Evolutionary conservation across 2,888 invertebrate species (phyloP), one percentile per base, ranked within the genome.

Genomic region (Acronicta psi): DNA sequence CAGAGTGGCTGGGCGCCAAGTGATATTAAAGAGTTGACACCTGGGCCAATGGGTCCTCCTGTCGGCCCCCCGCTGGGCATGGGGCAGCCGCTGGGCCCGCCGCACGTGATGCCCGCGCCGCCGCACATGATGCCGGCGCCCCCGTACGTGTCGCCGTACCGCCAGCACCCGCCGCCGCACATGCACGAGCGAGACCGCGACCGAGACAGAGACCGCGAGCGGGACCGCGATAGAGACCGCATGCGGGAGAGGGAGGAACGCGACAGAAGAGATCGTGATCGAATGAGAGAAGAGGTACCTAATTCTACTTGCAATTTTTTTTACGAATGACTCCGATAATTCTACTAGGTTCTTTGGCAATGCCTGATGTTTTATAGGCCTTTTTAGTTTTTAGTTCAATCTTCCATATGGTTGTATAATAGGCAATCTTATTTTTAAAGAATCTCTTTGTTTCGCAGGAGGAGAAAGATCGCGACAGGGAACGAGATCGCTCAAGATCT

Each of bases 1-100:
- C 90, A 89, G 64, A 82, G 86, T 6, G 95, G 94, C 16, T 96
- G 96, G 96, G 94, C 94, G 23, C 96, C 96, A 9, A 88, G 88
- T 6, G 96, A 96, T 68, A 96, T 96, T 54, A 96, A 96, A 84
- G 95, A 96, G 80, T 87, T 96, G 57, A 96, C 96, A 0, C 96
- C 96, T 0, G 96, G 96, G 0, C 95, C 95, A 2, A 83, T 87
- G 80, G 85, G 81, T 3, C 86, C 85, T 10, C 86, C 75, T 43
- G 81, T 83, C 78, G 82, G 67, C 57, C 83, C 72, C 59, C 91
- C 89, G 73, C 85, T 87, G 69, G 87, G 82, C 56, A 88, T 63
- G 71, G 89, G 86, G 42, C 88, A 90, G 43, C 80, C 87, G 58
- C 72, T 79, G 69, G 77, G 80, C 72, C 75, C 82, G 52, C 82